Conservation (phyloP, 2,113 vertebrate genomes). For the Syrrhaptes paradoxus region DNA sequence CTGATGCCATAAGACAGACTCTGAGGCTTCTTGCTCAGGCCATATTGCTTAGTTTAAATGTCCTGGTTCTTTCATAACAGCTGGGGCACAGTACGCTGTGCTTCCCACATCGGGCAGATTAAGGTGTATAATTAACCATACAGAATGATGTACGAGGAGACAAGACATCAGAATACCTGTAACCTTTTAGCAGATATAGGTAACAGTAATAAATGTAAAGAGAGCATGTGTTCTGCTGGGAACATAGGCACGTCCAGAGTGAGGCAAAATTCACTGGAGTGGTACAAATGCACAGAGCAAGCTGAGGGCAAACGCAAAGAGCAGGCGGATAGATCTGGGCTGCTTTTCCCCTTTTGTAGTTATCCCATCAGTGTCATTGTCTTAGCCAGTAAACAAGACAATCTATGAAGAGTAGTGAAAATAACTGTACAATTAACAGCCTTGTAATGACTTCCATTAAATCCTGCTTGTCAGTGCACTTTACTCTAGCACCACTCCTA, state of each 20-base stretch:
- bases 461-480: background rate
- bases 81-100: background rate
- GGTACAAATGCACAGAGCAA: accelerated
- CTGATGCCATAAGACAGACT: background rate
- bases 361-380: background rate
- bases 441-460: background rate
- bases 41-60: background rate
- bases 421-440: background rate
- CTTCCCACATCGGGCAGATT: background rate
- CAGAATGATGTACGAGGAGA: background rate
- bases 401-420: background rate
- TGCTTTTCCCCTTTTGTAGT: background rate
- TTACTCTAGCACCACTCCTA: background rate
- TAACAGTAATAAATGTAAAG: background rate
- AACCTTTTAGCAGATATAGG: background rate
- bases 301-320: background rate
- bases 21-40: background rate
- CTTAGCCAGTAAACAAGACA: background rate
- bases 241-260: background rate
- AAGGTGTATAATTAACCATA: background rate
- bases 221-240: background rate
- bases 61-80: background rate
- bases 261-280: background rate
- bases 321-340: background rate
- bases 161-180: background rate